A percentile compares a stretch with the other conserved stretches of the same genome.
These are phyloP conservation scores for Harpalus rufipes DNA, from an alignment of 2,888 invertebrate genomes.

Conservation along the genomic window DNA sequence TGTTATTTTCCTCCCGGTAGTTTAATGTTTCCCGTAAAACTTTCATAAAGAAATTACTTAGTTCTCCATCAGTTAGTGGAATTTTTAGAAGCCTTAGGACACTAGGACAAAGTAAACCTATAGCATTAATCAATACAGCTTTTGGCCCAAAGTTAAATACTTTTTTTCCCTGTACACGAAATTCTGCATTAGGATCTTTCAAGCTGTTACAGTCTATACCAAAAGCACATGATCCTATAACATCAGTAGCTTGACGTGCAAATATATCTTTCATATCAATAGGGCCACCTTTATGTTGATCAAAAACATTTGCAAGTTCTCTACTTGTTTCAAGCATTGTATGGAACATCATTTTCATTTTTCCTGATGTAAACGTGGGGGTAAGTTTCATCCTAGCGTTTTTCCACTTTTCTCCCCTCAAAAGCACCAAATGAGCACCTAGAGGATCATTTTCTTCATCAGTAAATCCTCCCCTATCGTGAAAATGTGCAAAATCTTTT, in stretches of 20 bases:
- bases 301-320: constrained; percentile 35
- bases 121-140: neutral
- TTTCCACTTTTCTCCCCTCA: constrained; percentile 74
- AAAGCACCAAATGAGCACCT: constrained; percentile 79
- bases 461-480: constrained; percentile 81
- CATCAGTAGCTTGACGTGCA: constrained; percentile 53
- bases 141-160: constrained; percentile 9
- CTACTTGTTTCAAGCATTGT: constrained; percentile 53
- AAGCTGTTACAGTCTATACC: constrained; percentile 65
- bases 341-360: constrained; percentile 63
- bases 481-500: constrained; percentile 81
- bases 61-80: constrained; percentile 15
- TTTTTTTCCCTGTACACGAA: constrained; percentile 36
- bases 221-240: constrained; percentile 61
- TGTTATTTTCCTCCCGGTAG: constrained; percentile 72
- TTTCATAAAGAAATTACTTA: constrained; percentile 72
- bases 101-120: neutral
- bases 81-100: constrained; percentile 48
- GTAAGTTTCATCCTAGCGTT: constrained; percentile 50
- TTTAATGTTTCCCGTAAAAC: constrained; percentile 72
- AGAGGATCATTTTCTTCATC: constrained; percentile 81
- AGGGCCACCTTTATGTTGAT: constrained; percentile 15
- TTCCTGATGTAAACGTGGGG: constrained; percentile 59
- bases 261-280: constrained; percentile 61
- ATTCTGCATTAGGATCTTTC: constrained; percentile 50